Evolutionary conservation across 1,140 invertebrate genomes (phyloP), one percentile per base, ranked within the genome.

Genomic region (Drosophila santomea): DNA sequence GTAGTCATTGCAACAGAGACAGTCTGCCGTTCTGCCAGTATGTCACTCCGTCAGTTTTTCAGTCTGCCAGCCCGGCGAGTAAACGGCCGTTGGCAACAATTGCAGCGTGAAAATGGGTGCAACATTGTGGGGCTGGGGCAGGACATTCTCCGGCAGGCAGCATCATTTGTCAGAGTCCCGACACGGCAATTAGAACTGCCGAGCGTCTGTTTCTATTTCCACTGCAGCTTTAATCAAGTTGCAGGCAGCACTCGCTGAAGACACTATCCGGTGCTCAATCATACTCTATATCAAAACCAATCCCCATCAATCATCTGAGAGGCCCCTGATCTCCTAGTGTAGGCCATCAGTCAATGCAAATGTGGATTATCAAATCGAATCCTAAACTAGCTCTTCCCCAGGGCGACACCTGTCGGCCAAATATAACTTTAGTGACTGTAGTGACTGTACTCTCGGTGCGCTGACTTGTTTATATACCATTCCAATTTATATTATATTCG

Each of bases 131-230:
- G 38, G 47, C 41, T 60, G 38, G 38, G 36, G 35, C 14, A 38
- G 44, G 43, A 44, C 62, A 83, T 76, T 55, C 66, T 51, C 32
- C 51, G 15, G 36, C 35, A 39, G 52, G 45, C 56, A 51, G 57
- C 69, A 91, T 91, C 90, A 91, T 91, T 91, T 91, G 85, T 91
- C 90, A 91, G 84, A 50, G 57, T 66, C 78, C 63, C 28, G 51
- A 36, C 38, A 74, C 77, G 84, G 82, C 90, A 91, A 91, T 91
- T 91, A 91, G 85, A 91, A 80, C 78, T 80, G 66, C 74, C 52
- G 64, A 62, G 74, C 62, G 52, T 63, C 80, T 73, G 47, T 78
- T 71, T 78, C 69, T 75, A 82, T 78, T 78, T 52, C 68, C 52
- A 50, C 32, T 50, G 36, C 45, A 6, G 54, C 41, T 71, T 12